Evolutionary conservation across 2,113 vertebrate genomes (phyloP), one percentile per base, ranked within the genome.

Genomic region (Melanerpes formicivorus): DNA sequence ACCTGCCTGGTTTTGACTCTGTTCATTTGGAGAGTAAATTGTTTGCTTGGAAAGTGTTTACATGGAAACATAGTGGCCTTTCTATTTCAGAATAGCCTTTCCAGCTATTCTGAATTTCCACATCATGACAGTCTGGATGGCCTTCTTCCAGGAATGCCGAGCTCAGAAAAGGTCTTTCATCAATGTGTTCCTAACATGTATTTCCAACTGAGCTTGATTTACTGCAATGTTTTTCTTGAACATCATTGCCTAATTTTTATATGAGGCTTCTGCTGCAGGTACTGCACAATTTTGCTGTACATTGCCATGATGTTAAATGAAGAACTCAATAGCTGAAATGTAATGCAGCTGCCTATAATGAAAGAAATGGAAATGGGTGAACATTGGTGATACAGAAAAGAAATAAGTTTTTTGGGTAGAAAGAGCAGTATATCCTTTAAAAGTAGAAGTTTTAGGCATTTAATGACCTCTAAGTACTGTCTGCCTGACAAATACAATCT

Each of bases 401-500:
- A 86, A 78, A 23, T 19, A 50, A 50, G 40, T 4, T 34, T 84
- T 83, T 72, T 76, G 55, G 3, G 7, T 55, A n/a, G 22, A 8
- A 62, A 82, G 40, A 76, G 18, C 23, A 69, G 23, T 19, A 80
- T 89, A 46, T 79, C 19, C 26, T 82, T 85, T 48, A 59, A 76
- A 89, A 77, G 26, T 4, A 66, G 11, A 54, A 55, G 30, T 3
- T 93, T 85, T 59, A 59, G 64, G 27, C 21, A 48, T 80, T 84
- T 87, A 70, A 77, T 93, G 85, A 85, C 48, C 82, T 80, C 48
- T 82, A 66, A 63, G 27, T 85, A 21, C 42, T 80, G 15, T 72
- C 66, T 76, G 37, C 18, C 46, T 95, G 90, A 80, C 69, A 87
- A 48, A 71, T 64, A 46, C 5, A 71, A 89, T 81, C 54, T 75